Evolutionary conservation across 1,140 invertebrate species (phyloP).

Genomic region (Drosophila bipectinata): DNA sequence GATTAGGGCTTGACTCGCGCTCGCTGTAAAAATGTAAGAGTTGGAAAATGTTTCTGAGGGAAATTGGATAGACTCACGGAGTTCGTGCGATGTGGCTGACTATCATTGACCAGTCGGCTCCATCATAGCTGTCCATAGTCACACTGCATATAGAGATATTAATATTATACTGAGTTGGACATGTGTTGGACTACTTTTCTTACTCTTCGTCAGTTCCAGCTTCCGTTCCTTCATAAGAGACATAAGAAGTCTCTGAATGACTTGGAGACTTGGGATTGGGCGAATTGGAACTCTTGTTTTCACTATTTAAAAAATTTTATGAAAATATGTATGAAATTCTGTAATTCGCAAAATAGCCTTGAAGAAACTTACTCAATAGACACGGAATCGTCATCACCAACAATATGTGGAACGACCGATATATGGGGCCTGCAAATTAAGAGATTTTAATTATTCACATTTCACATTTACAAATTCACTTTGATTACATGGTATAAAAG

Average conservation of each 20-base stretch:
- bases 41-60: not conserved
- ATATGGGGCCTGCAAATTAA: slow-evolving; percentile 26
- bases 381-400: slow-evolving; percentile 49
- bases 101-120: slow-evolving; percentile 47
- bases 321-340: not conserved
- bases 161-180: too few species aligned
- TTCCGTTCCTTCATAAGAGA: not conserved
- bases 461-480: too few species aligned
- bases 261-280: not conserved
- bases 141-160: too few species aligned
- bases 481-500: slow-evolving; percentile 1
- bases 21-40: slow-evolving; percentile 1
- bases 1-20: not conserved
- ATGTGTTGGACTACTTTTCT: not conserved
- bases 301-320: not conserved
- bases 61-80: slow-evolving; percentile 24
- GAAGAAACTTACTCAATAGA: not conserved
- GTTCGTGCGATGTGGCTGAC: slow-evolving; percentile 25
- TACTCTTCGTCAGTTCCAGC: not conserved
- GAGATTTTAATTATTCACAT: not conserved
- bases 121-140: slow-evolving; percentile 15
- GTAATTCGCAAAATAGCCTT: not conserved
- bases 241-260: not conserved
- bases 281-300: not conserved
- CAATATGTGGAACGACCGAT: slow-evolving; percentile 42